Conservation (phyloP, 2,888 invertebrate species). For the Hybos culiciformis region DNA sequence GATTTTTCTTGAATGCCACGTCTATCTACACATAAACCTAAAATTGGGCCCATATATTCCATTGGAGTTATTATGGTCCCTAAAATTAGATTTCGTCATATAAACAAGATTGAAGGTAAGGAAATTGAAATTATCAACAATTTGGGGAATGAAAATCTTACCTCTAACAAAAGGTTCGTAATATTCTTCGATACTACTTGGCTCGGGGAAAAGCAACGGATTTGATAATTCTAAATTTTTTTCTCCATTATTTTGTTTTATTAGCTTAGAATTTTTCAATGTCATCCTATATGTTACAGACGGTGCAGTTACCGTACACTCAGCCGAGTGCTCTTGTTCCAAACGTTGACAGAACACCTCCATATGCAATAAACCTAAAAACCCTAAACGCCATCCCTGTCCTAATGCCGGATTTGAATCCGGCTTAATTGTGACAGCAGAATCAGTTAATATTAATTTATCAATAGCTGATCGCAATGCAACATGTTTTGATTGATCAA, state of each 20-base stretch:
- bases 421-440: conserved; percentile 66
- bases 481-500: conserved; percentile 73
- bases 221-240: conserved; percentile 55
- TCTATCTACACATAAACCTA: conserved; percentile 58
- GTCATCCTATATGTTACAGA: conserved; percentile 71
- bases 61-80: conserved; percentile 84
- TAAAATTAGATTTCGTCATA: conserved; percentile 16
- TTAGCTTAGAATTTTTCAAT: conserved; percentile 57
- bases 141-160: conserved; percentile 22
- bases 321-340: conserved; percentile 69
- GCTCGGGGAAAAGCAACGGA: conserved; percentile 58
- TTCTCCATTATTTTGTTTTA: conserved; percentile 47
- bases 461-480: conserved; percentile 69
- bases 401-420: conserved; percentile 82
- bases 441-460: conserved; percentile 86
- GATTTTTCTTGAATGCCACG: conserved; percentile 49
- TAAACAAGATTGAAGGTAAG: too few relatives aligned
- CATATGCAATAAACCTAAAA: conserved; percentile 72
- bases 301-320: conserved; percentile 71
- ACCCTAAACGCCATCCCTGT: conserved; percentile 79
- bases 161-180: conserved; percentile 78
- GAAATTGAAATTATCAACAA: conserved; percentile 4
- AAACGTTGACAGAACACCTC: conserved; percentile 80
- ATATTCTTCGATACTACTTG: conserved; percentile 52
- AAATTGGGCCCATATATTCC: conserved; percentile 54